Base-by-base conservation (phyloP, 2,113 vertebrate genomes). In the Nesogale talazaci region DNA sequence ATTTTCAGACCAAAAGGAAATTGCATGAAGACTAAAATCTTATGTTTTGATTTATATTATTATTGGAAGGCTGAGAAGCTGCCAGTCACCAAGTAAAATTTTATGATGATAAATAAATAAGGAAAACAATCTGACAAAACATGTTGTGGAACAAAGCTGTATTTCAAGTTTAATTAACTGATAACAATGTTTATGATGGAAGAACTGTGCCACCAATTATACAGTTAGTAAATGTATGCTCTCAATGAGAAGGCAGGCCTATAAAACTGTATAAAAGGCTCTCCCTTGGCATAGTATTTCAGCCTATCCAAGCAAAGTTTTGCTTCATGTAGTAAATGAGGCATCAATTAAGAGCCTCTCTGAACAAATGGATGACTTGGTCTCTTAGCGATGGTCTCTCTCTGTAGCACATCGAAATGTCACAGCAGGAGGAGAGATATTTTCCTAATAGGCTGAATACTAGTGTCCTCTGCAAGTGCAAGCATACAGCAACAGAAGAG, bases 1-100 rank as follows among this genome's bases (percentile, higher is more conserved):
- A 99, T 99, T 99, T 97, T 96, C 97, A 98, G 98, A 98, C 98
- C 97, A 97, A 99, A 98, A 99, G 99, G 99, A 99, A 99, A 99
- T 99, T 99, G 98, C 98, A 98, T 97, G 98, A 99, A 98, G 98
- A 99, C 98, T 98, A 98, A 99, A 99, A 98, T 99, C 98, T 99
- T 99, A 97, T 99, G 99, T 99, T 99, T 99, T 99, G 98, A 98
- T 99, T 99, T 99, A 99, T 98, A 98, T 98, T 98, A 99, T 99
- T 98, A 99, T 99, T 98, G 98, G 98, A 99, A 97, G 98, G 98
- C 96, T 96, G 97, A 98, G 97, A 98, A 97, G 95, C 98, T 98
- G 98, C 98, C 98, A 99, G 98, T 98, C 98, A 98, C 97, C 98
- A 98, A 98, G 98, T 97, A 97, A 98, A 98, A 97, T 98, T 98